Base-by-base conservation (phyloP, 2,888 invertebrate genomes). In the Ectropis crepuscularia region DNA sequence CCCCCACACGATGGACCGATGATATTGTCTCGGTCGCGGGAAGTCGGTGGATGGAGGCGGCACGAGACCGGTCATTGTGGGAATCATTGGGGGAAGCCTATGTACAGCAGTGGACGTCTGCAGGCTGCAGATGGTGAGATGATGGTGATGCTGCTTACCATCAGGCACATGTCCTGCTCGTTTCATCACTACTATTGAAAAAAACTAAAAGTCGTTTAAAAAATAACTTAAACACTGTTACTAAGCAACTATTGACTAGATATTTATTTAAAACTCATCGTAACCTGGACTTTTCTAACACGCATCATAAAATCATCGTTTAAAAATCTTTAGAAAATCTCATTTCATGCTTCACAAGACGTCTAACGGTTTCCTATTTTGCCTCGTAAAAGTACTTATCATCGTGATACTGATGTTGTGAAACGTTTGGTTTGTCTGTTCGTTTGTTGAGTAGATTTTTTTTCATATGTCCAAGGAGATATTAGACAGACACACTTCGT, bases 261-360 rank as follows among this genome's bases (percentile, higher is more conserved):
- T 41, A 6, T 41, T 7, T 9, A 41, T 2, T 12, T 37, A 43
- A 54, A 54, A 11, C 43, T 37, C 45, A 12, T 46, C 38, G 8
- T 38, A 46, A 54, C 54, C 54, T 54, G 46, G 54, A 38, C 10
- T 54, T 46, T 10, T 46, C 54, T 10, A 54, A 46, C 16, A 45
- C 38, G 54, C 16, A 46, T 38, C 46, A 54, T 54, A 46, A 54
- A 45, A 54, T 36, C n/a, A 45, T 16, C 43, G 47, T 42, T 45
- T 50, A 36, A 5, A 28, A 10, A 10, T 16, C 51, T 51, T 48
- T 58, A 42, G 37, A 48, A 49, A 61, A 51, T 4, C 41, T 46
- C 38, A 57, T 57, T 62, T 62, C 57, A 57, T 57, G 57, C 12
- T 53, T 39, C 9, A 54, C 10, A 12, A 48, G 47, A 10, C 10